Evolutionary conservation across 2,113 vertebrate genomes (phyloP).

Genomic region (Lamprologus tigripictilis): DNA sequence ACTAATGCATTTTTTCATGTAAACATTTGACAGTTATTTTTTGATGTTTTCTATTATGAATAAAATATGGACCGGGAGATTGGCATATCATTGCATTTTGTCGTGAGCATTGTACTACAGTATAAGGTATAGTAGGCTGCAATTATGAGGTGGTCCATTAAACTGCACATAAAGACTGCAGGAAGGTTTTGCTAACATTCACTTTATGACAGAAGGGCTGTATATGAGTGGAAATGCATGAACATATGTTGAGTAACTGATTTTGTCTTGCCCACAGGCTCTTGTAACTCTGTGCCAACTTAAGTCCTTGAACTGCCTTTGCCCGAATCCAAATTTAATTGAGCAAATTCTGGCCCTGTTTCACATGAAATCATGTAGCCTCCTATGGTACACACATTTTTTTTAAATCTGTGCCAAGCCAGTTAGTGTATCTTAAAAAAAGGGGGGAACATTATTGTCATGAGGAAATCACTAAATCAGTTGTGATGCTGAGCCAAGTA

Average conservation of each 20-base stretch:
- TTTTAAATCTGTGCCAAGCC: background rate
- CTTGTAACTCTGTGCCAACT: constrained; percentile 14
- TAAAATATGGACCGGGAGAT: background rate
- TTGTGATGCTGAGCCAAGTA: background rate
- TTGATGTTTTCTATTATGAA: background rate
- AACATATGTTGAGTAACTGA: constrained; percentile 34
- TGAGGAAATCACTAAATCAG: background rate
- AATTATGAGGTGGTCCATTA: constrained; percentile 21
- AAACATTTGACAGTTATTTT: background rate
- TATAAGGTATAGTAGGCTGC: background rate
- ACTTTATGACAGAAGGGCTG: background rate
- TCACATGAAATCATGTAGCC: background rate
- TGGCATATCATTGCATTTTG: background rate
- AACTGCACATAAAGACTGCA: constrained; percentile 10
- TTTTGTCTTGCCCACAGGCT: background rate
- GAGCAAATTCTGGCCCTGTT: constrained; percentile 12
- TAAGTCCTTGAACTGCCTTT: constrained; percentile 33
- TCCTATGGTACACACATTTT: background rate
- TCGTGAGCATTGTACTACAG: background rate
- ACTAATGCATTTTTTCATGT: background rate
- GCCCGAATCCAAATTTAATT: constrained; percentile 26
- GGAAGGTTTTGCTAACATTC: background rate
- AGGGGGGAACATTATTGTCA: background rate
- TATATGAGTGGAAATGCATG: constrained; percentile 10
- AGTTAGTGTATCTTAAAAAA: constrained; percentile 1